Evolutionary conservation across 23 tunicate species (phyloP), one percentile per base, ranked within the genome.

Genomic region (Ciona savignyi): DNA sequence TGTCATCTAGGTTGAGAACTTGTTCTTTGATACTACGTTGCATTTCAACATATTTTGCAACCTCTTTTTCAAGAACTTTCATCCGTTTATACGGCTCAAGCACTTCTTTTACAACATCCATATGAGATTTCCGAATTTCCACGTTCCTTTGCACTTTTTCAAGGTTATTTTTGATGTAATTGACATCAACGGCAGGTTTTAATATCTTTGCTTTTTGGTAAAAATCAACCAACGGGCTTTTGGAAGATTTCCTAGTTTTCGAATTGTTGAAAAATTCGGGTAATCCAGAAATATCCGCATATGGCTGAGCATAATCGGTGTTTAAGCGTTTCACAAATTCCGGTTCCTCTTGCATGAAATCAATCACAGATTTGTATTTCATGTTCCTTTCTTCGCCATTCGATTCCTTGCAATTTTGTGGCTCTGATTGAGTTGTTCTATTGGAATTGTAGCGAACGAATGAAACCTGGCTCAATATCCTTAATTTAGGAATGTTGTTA

Each of bases 171-270:
- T 28, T 6, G 4, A 84, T 76, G 33, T 80, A 70, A 0, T 80
- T 62, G 1, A 85, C 64, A 65, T 83, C 84, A 75, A 91, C 31
- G 1, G 83, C 76, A 33, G 97, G 97, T 21, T 60, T 73, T 25
- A 27, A 56, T 25, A 91, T 28, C 20, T 32, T 32, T 33, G 79
- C 82, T 25, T 65, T 42, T 3, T 21, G 29, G 49, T 32, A 65
- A 1, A 66, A 33, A 9, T 85, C 64, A 1, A 67, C 49, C 56
- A 91, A 35, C 26, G 77, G 28, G 65, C 86, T 91, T 42, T 35
- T 26, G 24, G 63, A 9, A n/a, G 15, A 11, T 2, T 49, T 42
- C 49, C 24, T 6, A 23, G 23, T 2, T 1, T 42, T 72, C 24
- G 32, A 6, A 2, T 15, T 4, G 22, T 1, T 48, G 2, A 2